Evolutionary conservation across 2,888 invertebrate species (phyloP).

Genomic region (Drosophila kuntzei): DNA sequence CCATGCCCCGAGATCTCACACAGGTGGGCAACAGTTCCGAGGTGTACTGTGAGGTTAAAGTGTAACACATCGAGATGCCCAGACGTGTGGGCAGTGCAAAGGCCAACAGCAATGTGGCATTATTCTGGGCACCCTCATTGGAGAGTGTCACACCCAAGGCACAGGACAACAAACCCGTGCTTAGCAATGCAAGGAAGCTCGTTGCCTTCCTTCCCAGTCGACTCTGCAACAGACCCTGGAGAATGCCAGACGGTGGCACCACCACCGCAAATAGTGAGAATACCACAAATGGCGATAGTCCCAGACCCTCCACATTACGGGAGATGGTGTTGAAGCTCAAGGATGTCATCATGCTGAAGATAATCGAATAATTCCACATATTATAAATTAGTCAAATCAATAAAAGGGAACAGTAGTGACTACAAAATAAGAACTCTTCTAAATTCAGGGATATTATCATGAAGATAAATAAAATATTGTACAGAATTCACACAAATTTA

Average conservation of each 20-base stretch:
- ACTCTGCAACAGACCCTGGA: constrained; percentile 80
- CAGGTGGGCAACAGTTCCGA: constrained; percentile 88
- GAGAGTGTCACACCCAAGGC: constrained; percentile 85
- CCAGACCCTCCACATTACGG: constrained; percentile 86
- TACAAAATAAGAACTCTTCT: neutral
- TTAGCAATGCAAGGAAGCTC: constrained; percentile 86
- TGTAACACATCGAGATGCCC: constrained; percentile 88
- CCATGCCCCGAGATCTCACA: constrained; percentile 88
- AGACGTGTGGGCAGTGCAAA: constrained; percentile 87
- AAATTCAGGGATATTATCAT: neutral
- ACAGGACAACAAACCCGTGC: constrained; percentile 86
- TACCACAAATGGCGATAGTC: constrained; percentile 86
- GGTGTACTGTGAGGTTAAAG: constrained; percentile 88
- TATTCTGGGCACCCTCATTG: constrained; percentile 66
- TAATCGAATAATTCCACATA: neutral
- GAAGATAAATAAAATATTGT: neutral
- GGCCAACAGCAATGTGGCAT: constrained; percentile 83
- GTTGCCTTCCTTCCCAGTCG: constrained; percentile 86
- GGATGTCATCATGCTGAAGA: constrained; percentile 86
- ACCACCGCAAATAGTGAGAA: constrained; percentile 86
- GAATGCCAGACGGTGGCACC: constrained; percentile 86
- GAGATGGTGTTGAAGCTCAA: constrained; percentile 87
- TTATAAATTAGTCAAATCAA: neutral
- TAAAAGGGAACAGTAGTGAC: neutral
- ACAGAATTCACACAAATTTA: too few relatives aligned